A percentile compares a stretch with the other conserved stretches of the same genome.
Conservation (phyloP, 2,113 vertebrate species). For the Aspidoscelis tigris region DNA sequence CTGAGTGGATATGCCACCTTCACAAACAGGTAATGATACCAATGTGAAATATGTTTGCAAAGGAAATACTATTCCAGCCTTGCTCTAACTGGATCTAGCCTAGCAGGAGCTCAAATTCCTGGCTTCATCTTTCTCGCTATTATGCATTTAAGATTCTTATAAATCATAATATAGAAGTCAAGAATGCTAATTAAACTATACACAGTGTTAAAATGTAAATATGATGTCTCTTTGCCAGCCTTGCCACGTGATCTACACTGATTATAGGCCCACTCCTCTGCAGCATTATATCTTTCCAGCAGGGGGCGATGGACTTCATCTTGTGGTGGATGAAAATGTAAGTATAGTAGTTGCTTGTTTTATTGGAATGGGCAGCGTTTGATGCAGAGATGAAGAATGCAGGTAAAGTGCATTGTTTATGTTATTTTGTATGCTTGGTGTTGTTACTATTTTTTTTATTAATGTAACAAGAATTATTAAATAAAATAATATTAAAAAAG, state of each 20-base stretch:
- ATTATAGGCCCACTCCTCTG: constrained; percentile 95
- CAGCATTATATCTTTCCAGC: constrained; percentile 98
- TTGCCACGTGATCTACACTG: constrained; percentile 97
- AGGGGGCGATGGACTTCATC: constrained; percentile 96
- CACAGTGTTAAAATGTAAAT: neutral
- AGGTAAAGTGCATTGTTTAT: neutral
- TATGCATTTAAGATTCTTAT: neutral
- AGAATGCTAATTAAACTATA: neutral
- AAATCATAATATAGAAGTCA: neutral
- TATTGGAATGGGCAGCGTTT: neutral
- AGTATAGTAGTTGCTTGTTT: constrained; percentile 57
- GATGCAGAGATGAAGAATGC: neutral
- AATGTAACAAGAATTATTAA: too few species aligned
- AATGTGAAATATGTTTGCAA: neutral
- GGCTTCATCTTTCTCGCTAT: too few species aligned
- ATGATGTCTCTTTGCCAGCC: constrained; percentile 77
- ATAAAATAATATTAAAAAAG: too few species aligned
- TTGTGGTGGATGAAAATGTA: constrained; percentile 98
- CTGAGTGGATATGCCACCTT: constrained; percentile 98
- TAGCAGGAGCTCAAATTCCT: neutral
- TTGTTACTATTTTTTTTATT: too few species aligned
- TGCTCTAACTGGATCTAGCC: neutral
- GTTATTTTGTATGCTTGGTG: too few species aligned
- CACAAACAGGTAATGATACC: constrained; percentile 88
- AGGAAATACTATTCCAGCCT: neutral